Percentiles rank a stretch among this genome's conserved stretches.
Evolutionary conservation across 1,140 invertebrate species (phyloP).

Genomic region (Mylabris phalerata): DNA sequence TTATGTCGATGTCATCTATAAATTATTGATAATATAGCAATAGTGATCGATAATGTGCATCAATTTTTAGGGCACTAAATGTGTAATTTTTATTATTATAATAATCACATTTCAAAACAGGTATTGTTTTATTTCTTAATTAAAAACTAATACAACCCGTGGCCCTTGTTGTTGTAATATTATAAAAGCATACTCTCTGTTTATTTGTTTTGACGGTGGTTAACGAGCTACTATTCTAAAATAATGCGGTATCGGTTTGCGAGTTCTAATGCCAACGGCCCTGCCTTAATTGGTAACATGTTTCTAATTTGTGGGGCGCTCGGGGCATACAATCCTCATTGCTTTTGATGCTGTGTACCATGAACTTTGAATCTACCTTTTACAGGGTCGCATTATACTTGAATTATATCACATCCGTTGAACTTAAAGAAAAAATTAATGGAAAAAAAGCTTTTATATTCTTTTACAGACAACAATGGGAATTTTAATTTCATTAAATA

Average conservation of each 20-base stretch:
- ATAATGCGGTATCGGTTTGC: slow-evolving; percentile 18
- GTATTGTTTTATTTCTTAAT: slow-evolving; percentile 17
- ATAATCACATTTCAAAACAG: no score
- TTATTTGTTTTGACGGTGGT: slow-evolving; percentile 17
- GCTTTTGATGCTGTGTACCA: slow-evolving; percentile 15
- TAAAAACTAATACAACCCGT: slow-evolving; percentile 17
- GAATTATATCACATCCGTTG: no score
- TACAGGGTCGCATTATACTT: no score
- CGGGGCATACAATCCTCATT: slow-evolving; percentile 16
- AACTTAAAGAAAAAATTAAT: no score
- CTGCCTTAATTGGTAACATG: slow-evolving; percentile 24
- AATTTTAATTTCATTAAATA: no score
- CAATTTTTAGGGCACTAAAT: no score
- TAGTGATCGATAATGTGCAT: no score
- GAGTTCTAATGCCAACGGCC: slow-evolving; percentile 15
- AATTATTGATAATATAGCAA: no score
- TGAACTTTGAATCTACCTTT: slow-evolving; percentile 12
- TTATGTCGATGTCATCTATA: no score
- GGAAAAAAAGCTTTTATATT: no score
- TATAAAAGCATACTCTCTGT: slow-evolving; percentile 16
- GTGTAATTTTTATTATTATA: no score
- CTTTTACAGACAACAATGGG: no score
- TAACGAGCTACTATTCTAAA: slow-evolving; percentile 17
- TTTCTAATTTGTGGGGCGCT: slow-evolving; percentile 26
- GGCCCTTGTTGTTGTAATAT: slow-evolving; percentile 16